Evolutionary conservation across 2,888 invertebrate species (phyloP).

Genomic region (Drosophila mimetica): DNA sequence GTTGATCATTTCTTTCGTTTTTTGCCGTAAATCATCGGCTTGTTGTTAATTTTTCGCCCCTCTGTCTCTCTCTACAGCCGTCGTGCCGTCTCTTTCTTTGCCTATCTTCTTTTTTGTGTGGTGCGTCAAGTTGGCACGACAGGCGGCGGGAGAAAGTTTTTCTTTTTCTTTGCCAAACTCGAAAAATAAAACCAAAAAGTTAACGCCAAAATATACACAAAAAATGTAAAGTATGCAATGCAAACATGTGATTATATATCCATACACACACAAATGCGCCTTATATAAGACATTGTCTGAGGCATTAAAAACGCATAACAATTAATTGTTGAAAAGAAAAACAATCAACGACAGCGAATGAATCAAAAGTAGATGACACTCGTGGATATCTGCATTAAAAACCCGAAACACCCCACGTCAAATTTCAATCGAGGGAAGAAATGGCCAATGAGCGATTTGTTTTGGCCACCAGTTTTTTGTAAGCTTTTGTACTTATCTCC

Average conservation of each 20-base stretch:
- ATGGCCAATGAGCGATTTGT: conserved; percentile 3
- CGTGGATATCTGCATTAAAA: conserved; percentile 12
- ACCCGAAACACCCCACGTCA: background rate
- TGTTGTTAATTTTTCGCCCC: conserved; percentile 63
- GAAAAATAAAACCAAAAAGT: conserved; percentile 51
- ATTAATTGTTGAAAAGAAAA: conserved; percentile 58
- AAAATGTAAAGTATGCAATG: conserved; percentile 59
- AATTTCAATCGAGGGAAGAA: conserved; percentile 7
- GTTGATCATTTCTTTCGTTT: conserved; percentile 64
- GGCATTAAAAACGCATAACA: conserved; percentile 72
- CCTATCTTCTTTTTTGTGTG: conserved; percentile 54
- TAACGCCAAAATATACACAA: conserved; percentile 49
- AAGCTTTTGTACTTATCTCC: background rate
- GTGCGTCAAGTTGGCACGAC: conserved; percentile 74
- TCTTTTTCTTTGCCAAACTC: conserved; percentile 59
- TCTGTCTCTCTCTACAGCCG: conserved; percentile 8
- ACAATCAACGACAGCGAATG: conserved; percentile 53
- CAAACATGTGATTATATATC: conserved; percentile 54
- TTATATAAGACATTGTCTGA: conserved; percentile 50
- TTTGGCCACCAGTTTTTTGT: conserved; percentile 13
- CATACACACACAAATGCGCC: conserved; percentile 8
- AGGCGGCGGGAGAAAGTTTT: conserved; percentile 72
- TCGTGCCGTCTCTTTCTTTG: conserved; percentile 23
- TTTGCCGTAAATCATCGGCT: conserved; percentile 74
- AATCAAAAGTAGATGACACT: conserved; percentile 59